A percentile compares a stretch with the other conserved stretches of the same genome.
These are phyloP conservation scores for Paradoxurus hermaphroditus DNA, from an alignment of 2,113 vertebrate species.

Conservation along the genomic window DNA sequence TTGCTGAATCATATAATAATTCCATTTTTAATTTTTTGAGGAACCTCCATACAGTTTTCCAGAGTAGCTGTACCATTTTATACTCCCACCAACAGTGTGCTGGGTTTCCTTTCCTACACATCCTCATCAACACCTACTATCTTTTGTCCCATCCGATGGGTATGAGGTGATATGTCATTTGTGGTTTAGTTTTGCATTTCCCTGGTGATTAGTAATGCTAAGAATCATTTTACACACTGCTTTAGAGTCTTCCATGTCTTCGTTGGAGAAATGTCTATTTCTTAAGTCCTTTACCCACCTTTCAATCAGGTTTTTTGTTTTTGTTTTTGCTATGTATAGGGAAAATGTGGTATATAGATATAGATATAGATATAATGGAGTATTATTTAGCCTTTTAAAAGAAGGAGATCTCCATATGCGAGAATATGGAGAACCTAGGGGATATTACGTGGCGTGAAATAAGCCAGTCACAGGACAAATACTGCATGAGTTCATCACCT, in stretches of 20 bases:
- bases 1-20: not conserved
- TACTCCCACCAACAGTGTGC: not conserved
- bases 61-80: not conserved
- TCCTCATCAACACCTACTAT: not conserved
- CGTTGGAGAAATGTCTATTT: not conserved
- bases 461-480: not conserved
- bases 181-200: not conserved
- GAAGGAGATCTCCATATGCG: not conserved
- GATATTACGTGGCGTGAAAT: not conserved
- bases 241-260: not conserved
- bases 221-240: not conserved
- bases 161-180: not conserved
- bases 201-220: not conserved
- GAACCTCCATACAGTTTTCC: not conserved
- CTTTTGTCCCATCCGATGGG: not conserved
- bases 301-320: not conserved
- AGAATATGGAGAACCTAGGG: not conserved
- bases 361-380: not conserved
- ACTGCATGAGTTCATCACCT: not conserved
- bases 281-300: not conserved
- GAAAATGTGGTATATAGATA: not conserved
- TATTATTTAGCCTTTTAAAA: not conserved
- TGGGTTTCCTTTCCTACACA: not conserved
- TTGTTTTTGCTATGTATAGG: not conserved
- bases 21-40: not conserved